A percentile compares a stretch with the other conserved stretches of the same genome.
These are phyloP conservation scores for Embidobia sp. DNA, from an alignment of 2,888 invertebrate species.

Conservation along the genomic window DNA sequence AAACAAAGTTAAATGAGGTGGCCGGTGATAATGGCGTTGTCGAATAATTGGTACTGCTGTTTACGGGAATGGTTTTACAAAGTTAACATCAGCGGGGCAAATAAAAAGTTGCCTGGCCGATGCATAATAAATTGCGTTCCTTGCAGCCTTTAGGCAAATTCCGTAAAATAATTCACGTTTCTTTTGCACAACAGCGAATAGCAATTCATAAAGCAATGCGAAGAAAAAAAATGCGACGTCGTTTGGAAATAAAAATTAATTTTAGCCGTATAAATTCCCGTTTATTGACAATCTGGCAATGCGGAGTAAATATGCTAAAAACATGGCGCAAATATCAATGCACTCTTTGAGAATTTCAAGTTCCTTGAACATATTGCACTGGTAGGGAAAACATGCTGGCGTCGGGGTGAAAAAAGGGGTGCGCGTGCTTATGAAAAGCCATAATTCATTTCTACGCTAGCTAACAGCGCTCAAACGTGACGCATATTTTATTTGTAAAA, in stretches of 20 bases:
- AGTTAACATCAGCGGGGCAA: constrained; percentile 4
- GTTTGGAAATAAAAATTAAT: too few species aligned
- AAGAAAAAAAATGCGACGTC: too few species aligned
- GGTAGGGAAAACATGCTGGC: constrained; percentile 50
- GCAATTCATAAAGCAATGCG: too few species aligned
- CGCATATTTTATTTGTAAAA: constrained; percentile 51
- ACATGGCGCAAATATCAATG: constrained; percentile 54
- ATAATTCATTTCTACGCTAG: constrained; percentile 56
- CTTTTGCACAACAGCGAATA: too few species aligned
- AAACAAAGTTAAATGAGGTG: constrained; percentile 80
- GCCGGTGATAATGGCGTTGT: constrained; percentile 73
- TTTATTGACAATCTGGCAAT: constrained; percentile 42
- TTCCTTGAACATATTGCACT: constrained; percentile 61
- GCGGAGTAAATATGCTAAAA: constrained; percentile 56
- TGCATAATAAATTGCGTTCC: too few species aligned
- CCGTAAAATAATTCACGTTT: too few species aligned
- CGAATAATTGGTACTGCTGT: constrained; percentile 70
- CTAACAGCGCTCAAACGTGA: constrained; percentile 57
- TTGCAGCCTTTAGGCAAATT: too few species aligned
- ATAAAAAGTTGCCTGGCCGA: too few species aligned
- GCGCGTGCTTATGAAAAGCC: constrained; percentile 62
- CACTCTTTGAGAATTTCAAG: constrained; percentile 55
- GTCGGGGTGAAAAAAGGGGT: constrained; percentile 54
- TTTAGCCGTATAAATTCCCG: constrained; percentile 11
- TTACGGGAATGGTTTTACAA: constrained; percentile 11